These are phyloP conservation scores for Aplidium turbinatum DNA, from an alignment of 23 tunicate species.

Conservation along the genomic window DNA sequence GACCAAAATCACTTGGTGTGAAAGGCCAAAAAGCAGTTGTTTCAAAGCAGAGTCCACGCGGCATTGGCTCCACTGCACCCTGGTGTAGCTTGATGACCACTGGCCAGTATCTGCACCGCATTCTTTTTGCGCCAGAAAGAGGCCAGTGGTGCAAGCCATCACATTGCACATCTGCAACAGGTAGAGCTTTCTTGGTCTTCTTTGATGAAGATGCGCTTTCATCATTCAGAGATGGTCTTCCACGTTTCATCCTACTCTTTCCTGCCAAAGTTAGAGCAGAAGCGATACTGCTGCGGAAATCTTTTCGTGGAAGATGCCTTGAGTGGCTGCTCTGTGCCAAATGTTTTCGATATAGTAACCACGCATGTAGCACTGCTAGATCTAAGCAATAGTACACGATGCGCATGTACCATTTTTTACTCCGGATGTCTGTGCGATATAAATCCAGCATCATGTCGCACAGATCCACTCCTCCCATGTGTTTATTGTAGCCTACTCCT, in stretches of 20 bases:
- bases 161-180: too few relatives aligned
- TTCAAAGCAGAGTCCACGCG: too few relatives aligned
- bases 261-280: constrained; percentile 15
- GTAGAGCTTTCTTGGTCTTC: too few relatives aligned
- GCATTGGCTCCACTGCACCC: too few relatives aligned
- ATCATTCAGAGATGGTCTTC: constrained; percentile 24
- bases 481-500: constrained; percentile 16
- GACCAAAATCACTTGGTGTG: too few relatives aligned
- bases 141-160: too few relatives aligned
- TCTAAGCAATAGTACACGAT: constrained; percentile 32
- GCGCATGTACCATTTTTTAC: constrained; percentile 29
- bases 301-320: not conserved
- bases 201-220: too few relatives aligned
- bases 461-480: constrained; percentile 33
- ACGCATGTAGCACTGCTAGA: constrained; percentile 11
- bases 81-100: too few relatives aligned
- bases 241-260: not conserved
- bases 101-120: too few relatives aligned
- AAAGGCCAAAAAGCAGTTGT: too few relatives aligned
- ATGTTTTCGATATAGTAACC: too few relatives aligned
- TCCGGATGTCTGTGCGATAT: constrained; percentile 26
- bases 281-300: constrained; percentile 16
- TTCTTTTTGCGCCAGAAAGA: too few relatives aligned
- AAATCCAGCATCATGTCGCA: constrained; percentile 29
- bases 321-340: constrained; percentile 4